These are phyloP conservation scores for Nebria brevicollis DNA, from an alignment of 2,888 invertebrate genomes.

Conservation along the genomic window DNA sequence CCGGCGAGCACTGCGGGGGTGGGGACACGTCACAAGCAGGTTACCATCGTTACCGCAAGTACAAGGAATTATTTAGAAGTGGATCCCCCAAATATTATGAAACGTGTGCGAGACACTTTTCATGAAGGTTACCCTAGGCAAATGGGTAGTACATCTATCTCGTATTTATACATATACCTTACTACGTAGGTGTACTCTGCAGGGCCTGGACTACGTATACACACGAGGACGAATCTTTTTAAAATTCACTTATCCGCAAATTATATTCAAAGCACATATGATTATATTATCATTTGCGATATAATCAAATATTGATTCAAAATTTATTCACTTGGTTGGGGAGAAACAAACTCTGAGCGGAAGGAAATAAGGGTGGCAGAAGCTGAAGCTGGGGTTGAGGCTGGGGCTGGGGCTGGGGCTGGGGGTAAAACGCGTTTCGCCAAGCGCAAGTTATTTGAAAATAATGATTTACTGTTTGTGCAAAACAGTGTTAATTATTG, in stretches of 20 bases:
- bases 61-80: constrained; percentile 52
- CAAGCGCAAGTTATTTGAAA: constrained; percentile 66
- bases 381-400: not conserved
- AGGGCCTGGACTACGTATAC: no score
- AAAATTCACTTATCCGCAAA: not conserved
- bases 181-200: no score
- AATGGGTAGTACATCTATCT: not conserved
- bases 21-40: constrained; percentile 14
- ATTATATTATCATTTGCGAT: not conserved
- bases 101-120: constrained; percentile 31
- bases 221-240: not conserved
- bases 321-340: constrained; percentile 49
- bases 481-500: not conserved
- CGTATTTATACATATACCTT: no score
- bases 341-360: not conserved
- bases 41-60: constrained; percentile 32
- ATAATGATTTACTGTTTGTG: constrained; percentile 67
- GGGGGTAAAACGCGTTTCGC: constrained; percentile 34
- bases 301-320: constrained; percentile 66
- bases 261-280: not conserved
- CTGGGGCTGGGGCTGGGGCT: no score
- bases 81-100: constrained; percentile 49
- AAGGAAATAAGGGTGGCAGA: not conserved
- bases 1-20: constrained; percentile 7
- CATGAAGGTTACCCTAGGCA: not conserved